Evolutionary conservation across 2,113 vertebrate genomes (phyloP), one percentile per base, ranked within the genome.

Genomic region (Podocnemis expansa): DNA sequence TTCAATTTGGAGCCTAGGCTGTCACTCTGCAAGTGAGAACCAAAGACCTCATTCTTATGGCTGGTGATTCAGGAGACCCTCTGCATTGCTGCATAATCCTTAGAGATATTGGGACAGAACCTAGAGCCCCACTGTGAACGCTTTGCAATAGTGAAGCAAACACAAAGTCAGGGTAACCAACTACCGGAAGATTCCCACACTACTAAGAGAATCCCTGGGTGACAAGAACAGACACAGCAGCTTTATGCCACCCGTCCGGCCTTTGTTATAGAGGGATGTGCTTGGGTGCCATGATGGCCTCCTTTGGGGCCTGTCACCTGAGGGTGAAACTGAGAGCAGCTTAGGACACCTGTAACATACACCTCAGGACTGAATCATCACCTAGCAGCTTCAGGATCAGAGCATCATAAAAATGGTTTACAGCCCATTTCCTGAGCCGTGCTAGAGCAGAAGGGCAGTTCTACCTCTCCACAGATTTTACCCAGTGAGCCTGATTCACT

Each of bases 311-410:
- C n/a, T 41, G n/a, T 38, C 41, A 73, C 5, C 29, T 60, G 58
- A 29, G 31, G 34, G 34, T n/a, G 60, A 67, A 67, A 78, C 11
- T 21, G 83, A 88, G 31, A 92, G 56, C 11, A 82, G 58, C 34
- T 80, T 52, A 55, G 19, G 2, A 52, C 21, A 60, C 38, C 38
- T 83, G 79, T 85, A 43, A 70, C 47, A 67, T 95, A 41, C 17
- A 10, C 51, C 52, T 89, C 80, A 81, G 2, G 13, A 79, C 2
- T 54, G 8, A 17, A 19, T 25, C 1, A 5, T 6, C 34, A 24
- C 1, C 1, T 5, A 1, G 0, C 7, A 92, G 75, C 84, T 29
- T 47, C 31, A 4, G 0, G 4, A 4, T 75, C 19, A 80, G 22
- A 78, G 58, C 29, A 31, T 14, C 25, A 87, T 41, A 80, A 87